phyloP scores from a whole-genome alignment of 2,113 vertebrate species.

The Archilochus colubris region DNA sequence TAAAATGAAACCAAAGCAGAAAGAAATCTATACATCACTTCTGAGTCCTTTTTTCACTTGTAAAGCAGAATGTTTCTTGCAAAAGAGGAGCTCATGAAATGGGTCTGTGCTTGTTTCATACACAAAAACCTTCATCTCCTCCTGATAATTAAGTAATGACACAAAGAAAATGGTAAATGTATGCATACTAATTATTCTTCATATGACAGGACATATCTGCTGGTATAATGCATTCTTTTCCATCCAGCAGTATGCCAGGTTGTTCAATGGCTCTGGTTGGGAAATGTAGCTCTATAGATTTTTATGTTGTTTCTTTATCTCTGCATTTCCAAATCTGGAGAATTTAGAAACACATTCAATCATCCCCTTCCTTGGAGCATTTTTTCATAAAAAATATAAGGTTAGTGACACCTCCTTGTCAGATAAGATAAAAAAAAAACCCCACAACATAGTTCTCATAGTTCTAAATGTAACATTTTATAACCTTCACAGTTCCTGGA shows the following conservation, averaged over 20 bases:
- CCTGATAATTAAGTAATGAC: neutral
- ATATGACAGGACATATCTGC: neutral
- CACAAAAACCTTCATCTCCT: neutral
- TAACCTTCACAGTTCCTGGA: neutral
- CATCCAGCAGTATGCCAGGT: neutral
- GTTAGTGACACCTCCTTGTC: neutral
- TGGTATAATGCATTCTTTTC: neutral
- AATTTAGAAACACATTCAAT: neutral
- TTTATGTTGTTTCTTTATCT: neutral
- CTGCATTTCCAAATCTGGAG: neutral
- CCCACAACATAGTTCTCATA: neutral
- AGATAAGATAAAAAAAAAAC: neutral
- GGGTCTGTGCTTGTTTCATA: neutral
- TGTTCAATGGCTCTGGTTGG: neutral
- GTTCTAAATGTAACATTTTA: neutral
- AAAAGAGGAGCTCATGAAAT: neutral
- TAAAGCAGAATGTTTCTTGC: neutral
- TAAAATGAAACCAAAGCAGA: neutral
- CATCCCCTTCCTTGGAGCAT: neutral
- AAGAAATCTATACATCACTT: neutral
- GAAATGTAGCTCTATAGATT: neutral
- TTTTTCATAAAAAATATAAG: neutral
- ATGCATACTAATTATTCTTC: neutral
- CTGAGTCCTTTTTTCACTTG: neutral
- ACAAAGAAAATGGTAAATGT: neutral